phyloP scores from a whole-genome alignment of 2,113 vertebrate species.

The Trematocara variabile region DNA sequence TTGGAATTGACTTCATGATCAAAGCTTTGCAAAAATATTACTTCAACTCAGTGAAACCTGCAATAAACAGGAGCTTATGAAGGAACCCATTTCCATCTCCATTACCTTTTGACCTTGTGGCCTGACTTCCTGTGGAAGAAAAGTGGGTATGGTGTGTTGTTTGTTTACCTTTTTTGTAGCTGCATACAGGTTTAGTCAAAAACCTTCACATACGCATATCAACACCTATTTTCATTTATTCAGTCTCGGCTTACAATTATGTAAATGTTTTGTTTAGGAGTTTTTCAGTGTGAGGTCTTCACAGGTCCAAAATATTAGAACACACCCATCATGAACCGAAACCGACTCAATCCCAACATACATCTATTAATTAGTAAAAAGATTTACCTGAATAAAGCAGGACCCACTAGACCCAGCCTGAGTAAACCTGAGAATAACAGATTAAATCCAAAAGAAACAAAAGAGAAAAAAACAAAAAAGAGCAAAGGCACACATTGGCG shows the following conservation, averaged over 20 bases:
- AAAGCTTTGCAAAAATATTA: background rate
- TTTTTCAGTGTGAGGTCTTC: background rate
- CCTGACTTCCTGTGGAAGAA: background rate
- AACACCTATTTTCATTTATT: background rate
- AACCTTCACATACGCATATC: background rate
- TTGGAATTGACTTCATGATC: background rate
- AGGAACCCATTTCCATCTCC: background rate
- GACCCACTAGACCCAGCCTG: background rate
- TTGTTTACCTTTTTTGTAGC: background rate
- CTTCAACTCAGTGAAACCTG: background rate
- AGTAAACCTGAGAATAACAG: background rate
- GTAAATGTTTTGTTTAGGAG: background rate
- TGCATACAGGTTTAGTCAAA: background rate
- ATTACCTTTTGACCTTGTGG: background rate
- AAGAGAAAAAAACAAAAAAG: background rate
- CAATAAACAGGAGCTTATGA: background rate
- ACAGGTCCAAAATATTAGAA: background rate
- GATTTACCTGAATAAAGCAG: background rate
- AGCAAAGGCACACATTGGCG: background rate
- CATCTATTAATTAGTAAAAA: background rate
- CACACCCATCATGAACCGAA: background rate
- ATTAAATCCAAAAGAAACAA: background rate
- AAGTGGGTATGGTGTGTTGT: background rate
- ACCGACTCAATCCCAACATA: background rate
- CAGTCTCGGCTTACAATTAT: background rate